A percentile compares a stretch with the other conserved stretches of the same genome.
phyloP scores from a whole-genome alignment of 2,888 invertebrate genomes.

The Drymonia ruficornis region DNA sequence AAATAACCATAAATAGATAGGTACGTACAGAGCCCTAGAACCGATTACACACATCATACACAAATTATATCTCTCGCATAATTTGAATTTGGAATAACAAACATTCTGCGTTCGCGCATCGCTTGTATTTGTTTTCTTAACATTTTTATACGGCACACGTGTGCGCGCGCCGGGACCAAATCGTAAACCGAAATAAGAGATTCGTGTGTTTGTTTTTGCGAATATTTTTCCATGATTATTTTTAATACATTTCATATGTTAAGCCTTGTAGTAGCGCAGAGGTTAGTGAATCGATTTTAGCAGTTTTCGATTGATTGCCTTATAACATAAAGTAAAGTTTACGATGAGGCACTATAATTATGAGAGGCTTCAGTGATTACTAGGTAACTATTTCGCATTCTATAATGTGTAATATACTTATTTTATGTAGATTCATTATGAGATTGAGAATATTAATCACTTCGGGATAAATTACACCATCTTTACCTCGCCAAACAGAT shows the following conservation, averaged over 20 bases:
- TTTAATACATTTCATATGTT: not conserved
- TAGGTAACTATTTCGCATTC: no score
- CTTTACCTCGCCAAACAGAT: no score
- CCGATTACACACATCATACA: constrained; percentile 27
- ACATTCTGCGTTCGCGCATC: constrained; percentile 48
- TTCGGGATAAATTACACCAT: no score
- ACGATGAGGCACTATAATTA: no score
- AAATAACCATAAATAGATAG: not conserved
- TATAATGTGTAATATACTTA: no score
- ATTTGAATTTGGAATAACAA: constrained; percentile 62
- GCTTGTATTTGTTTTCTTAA: constrained; percentile 59
- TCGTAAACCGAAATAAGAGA: constrained; percentile 19
- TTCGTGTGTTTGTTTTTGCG: constrained; percentile 18
- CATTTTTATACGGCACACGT: constrained; percentile 58
- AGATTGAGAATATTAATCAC: no score
- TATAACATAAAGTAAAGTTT: no score
- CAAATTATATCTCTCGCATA: constrained; percentile 54
- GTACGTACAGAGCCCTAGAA: constrained; percentile 28
- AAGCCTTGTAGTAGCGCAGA: not conserved
- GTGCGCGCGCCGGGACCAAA: constrained; percentile 24
- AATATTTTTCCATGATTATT: constrained; percentile 13
- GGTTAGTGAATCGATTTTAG: not conserved
- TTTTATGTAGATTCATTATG: no score
- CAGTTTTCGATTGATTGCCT: no score
- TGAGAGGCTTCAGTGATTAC: no score